Percentiles rank a stretch among this genome's conserved stretches.
Conservation (phyloP, 2,113 vertebrate species). For the Pomatostomus ruficeps region DNA sequence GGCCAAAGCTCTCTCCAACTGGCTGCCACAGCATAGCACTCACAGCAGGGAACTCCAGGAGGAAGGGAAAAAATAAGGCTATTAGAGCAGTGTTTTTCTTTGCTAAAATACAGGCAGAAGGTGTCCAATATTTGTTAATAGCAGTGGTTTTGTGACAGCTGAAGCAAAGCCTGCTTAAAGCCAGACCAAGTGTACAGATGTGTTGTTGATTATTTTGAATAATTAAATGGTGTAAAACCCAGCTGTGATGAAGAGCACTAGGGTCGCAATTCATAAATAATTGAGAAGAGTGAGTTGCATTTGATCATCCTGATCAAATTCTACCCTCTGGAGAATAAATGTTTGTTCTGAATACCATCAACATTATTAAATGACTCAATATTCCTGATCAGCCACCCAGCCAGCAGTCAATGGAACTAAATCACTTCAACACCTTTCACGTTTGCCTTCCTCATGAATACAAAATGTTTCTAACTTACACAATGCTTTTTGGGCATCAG, state of each 20-base stretch:
- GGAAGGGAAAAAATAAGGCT: background rate
- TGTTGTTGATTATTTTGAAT: constrained; percentile 79
- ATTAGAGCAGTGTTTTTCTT: constrained; percentile 31
- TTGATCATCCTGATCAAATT: constrained; percentile 87
- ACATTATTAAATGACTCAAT: constrained; percentile 80
- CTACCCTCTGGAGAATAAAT: constrained; percentile 76
- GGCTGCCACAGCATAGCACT: background rate
- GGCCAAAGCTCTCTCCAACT: background rate
- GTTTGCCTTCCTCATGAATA: constrained; percentile 77
- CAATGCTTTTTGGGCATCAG: constrained; percentile 40
- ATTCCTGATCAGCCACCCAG: constrained; percentile 82
- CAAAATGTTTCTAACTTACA: constrained; percentile 66
- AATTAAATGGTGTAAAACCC: constrained; percentile 83
- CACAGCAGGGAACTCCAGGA: background rate
- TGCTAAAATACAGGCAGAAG: constrained; percentile 14
- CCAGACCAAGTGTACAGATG: constrained; percentile 74
- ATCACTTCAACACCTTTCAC: constrained; percentile 74
- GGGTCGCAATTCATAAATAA: constrained; percentile 79
- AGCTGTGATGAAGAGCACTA: constrained; percentile 79
- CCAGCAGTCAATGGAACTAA: constrained; percentile 77
- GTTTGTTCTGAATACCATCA: constrained; percentile 81
- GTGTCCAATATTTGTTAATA: constrained; percentile 62
- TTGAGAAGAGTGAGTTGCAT: constrained; percentile 75
- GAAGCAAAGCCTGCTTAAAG: constrained; percentile 72
- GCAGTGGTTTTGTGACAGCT: constrained; percentile 59